phyloP scores from a whole-genome alignment of 2,888 invertebrate genomes.

The Pecten maximus region DNA sequence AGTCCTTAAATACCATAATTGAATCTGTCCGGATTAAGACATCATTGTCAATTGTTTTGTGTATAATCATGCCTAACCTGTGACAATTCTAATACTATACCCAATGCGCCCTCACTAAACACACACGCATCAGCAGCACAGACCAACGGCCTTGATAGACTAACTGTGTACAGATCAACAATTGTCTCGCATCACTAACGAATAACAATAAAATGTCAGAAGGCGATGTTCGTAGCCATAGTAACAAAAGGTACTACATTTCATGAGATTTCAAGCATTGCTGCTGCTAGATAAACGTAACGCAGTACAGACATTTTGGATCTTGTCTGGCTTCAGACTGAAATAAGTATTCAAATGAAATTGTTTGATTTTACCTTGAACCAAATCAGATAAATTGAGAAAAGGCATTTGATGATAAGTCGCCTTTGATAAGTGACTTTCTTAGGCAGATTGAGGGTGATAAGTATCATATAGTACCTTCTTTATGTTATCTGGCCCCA shows the following conservation, averaged over 20 bases:
- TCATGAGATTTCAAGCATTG: neutral
- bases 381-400: too few relatives aligned
- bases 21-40: too few relatives aligned
- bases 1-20: too few relatives aligned
- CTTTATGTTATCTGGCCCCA: neutral
- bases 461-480: neutral
- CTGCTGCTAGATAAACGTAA: neutral
- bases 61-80: slow-evolving; percentile 1
- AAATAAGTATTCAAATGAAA: too few relatives aligned
- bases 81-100: neutral
- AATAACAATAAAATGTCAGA: neutral
- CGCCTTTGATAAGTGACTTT: too few relatives aligned
- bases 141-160: neutral
- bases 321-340: too few relatives aligned
- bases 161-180: neutral
- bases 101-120: neutral
- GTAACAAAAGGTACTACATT: neutral
- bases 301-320: too few relatives aligned
- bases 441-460: neutral
- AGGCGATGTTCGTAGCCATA: neutral
- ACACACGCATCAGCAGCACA: neutral
- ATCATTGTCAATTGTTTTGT: neutral
- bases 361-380: too few relatives aligned
- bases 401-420: too few relatives aligned
- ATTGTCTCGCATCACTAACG: neutral